These are phyloP conservation scores for Arnoldichthys spilopterus DNA, from an alignment of 2,797 vertebrate genomes.

Conservation along the genomic window DNA sequence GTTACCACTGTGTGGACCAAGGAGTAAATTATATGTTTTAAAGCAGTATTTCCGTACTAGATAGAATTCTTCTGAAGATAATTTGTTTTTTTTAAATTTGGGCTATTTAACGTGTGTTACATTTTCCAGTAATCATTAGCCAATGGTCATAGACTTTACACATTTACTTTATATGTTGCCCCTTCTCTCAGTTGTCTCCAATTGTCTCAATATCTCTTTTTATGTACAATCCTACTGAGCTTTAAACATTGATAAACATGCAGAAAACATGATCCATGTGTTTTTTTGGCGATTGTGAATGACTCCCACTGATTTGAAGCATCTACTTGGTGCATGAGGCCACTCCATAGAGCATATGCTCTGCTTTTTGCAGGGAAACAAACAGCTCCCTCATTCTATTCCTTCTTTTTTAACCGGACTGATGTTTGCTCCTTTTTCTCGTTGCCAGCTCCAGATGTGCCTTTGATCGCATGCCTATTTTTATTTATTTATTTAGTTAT, in stretches of 20 bases:
- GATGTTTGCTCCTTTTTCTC: slow-evolving; percentile 71
- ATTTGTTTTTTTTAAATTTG: no score
- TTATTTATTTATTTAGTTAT: slow-evolving; percentile 60
- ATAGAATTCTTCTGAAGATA: no score
- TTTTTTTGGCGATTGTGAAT: slow-evolving; percentile 53
- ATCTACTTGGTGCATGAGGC: slow-evolving; percentile 62
- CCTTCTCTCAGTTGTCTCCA: slow-evolving; percentile 32
- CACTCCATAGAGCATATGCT: slow-evolving; percentile 36
- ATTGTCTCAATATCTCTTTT: background rate
- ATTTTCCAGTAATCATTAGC: no score
- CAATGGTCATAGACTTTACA: no score
- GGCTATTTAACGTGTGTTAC: no score
- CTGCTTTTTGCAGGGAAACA: slow-evolving; percentile 64
- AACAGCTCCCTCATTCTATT: slow-evolving; percentile 55
- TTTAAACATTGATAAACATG: slow-evolving; percentile 71
- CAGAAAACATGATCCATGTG: slow-evolving; percentile 60
- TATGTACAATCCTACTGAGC: slow-evolving; percentile 39
- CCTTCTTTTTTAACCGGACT: slow-evolving; percentile 54
- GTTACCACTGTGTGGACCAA: no score
- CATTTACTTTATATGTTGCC: background rate
- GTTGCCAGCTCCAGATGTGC: slow-evolving; percentile 70
- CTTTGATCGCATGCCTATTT: slow-evolving; percentile 76
- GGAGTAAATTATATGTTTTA: no score
- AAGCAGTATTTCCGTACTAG: no score
- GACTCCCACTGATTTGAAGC: slow-evolving; percentile 72